These are phyloP conservation scores for Poeciliopsis prolifica DNA, from an alignment of 2,113 vertebrate species.

Conservation along the genomic window DNA sequence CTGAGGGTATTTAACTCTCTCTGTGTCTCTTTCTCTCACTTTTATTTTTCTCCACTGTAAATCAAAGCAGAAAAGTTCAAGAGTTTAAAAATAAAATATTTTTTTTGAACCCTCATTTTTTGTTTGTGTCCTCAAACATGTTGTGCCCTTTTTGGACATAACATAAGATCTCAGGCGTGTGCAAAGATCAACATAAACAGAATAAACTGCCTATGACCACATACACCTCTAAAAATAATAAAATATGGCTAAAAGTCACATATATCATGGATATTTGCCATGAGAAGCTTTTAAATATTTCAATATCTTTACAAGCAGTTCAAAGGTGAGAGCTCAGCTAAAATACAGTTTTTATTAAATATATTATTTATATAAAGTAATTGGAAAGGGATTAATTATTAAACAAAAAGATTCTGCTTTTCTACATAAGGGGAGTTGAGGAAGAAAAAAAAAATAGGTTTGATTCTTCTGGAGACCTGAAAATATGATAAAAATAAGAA, in stretches of 20 bases:
- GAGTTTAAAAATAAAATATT: no score
- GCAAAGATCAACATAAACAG: not conserved
- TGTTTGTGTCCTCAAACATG: no score
- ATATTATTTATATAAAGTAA: not conserved
- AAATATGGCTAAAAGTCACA: not conserved
- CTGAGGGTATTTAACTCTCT: no score
- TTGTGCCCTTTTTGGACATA: no score
- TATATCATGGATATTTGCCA: not conserved
- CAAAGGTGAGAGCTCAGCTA: not conserved
- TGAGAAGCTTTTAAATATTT: not conserved
- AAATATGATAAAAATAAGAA: constrained; percentile 1
- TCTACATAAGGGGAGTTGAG: not conserved
- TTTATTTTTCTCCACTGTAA: no score
- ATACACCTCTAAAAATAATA: not conserved
- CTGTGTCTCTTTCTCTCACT: no score
- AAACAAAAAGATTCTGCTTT: not conserved
- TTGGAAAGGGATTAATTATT: not conserved
- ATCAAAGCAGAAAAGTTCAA: no score
- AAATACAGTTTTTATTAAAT: not conserved
- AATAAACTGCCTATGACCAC: not conserved
- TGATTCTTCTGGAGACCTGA: not conserved
- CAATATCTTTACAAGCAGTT: not conserved
- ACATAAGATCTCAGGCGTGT: not conserved
- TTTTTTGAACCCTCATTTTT: no score
- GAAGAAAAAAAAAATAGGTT: not conserved